Evolutionary conservation across 2,888 invertebrate species (phyloP), one percentile per base, ranked within the genome.

Genomic region (Athalia circularis): DNA sequence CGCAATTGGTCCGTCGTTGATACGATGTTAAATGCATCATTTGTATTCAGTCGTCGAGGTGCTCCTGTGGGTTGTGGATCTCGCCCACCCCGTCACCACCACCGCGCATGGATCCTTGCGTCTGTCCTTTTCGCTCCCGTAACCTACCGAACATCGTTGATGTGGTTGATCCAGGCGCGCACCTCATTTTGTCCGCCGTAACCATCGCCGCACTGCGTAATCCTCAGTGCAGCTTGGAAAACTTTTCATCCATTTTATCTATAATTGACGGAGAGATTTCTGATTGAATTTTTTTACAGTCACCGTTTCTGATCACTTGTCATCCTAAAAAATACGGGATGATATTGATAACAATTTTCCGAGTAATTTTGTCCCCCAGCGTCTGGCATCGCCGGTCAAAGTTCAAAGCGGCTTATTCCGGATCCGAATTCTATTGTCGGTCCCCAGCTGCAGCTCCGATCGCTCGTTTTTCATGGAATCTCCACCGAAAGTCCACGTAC

Each of bases 21-120:
- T 72, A 45, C 72, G 59, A 72, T 59, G 72, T 59, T 72, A 47
- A 72, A 57, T 47, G 72, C 72, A 59, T 72, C 59, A 48, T 72
- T 72, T 72, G 57, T 57, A 72, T 72, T 72, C 72, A 72, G 57
- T 59, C 59, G 59, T 72, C 72, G 50, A 68, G 68, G 43, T 68
- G 68, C 29, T 68, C 43, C 72, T 59, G 47, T 47, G 59, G 59
- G 72, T 72, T 72, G 72, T 13, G 57, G 47, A 45, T 15, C n/a
- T 57, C 72, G n/a, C 9, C 47, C 72, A 8, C 13, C n/a, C 65
- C 15, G 8, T 54, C 29, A 45, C 72, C 59, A 52, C 72, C 52
- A 72, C n/a, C 72, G 57, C 57, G 9, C 8, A 11, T 8, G 13
- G 47, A 43, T 48, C 48, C 65, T 65, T 13, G 59, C n/a, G 45